Percentiles rank a stretch among this genome's conserved stretches.
phyloP scores from a whole-genome alignment of 1,140 invertebrate genomes.

The Brachionus calyciflorus region DNA sequence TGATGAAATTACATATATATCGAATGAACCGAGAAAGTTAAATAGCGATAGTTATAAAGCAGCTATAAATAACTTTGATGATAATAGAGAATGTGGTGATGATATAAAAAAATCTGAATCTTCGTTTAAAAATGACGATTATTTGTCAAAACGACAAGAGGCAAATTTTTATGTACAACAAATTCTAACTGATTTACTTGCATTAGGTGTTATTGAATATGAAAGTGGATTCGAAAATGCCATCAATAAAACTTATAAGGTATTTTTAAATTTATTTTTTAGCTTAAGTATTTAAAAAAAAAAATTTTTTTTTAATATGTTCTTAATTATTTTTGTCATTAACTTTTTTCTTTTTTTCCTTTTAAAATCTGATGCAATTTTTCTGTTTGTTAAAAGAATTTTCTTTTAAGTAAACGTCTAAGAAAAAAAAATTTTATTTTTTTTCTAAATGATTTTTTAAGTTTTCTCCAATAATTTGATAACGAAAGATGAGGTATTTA shows the following conservation, averaged over 20 bases:
- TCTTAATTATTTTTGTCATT: too few species aligned
- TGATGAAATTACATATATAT: not conserved
- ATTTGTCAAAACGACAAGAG: slow-evolving; percentile 43
- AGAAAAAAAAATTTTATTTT: too few species aligned
- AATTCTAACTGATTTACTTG: slow-evolving; percentile 28
- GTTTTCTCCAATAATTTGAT: too few species aligned
- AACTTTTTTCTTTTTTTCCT: too few species aligned
- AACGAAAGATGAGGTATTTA: too few species aligned
- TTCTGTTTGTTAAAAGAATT: too few species aligned
- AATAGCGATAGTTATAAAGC: slow-evolving; percentile 34
- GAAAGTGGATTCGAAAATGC: slow-evolving; percentile 39
- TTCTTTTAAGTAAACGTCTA: too few species aligned
- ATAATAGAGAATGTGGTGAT: not conserved
- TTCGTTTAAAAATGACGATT: not conserved
- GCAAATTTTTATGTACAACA: slow-evolving; percentile 43
- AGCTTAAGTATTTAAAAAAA: too few species aligned
- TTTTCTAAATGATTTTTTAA: too few species aligned
- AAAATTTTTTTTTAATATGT: too few species aligned
- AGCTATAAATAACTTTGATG: slow-evolving; percentile 14
- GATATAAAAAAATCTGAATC: not conserved
- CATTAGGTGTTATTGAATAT: slow-evolving; percentile 42
- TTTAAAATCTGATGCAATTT: too few species aligned
- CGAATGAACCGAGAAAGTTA: slow-evolving; percentile 2
- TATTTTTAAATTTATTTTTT: too few species aligned
- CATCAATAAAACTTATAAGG: slow-evolving; percentile 39